Evolutionary conservation across 2,797 vertebrate species (phyloP), one percentile per base, ranked within the genome.

Genomic region (Scomberomorus guttatus): DNA sequence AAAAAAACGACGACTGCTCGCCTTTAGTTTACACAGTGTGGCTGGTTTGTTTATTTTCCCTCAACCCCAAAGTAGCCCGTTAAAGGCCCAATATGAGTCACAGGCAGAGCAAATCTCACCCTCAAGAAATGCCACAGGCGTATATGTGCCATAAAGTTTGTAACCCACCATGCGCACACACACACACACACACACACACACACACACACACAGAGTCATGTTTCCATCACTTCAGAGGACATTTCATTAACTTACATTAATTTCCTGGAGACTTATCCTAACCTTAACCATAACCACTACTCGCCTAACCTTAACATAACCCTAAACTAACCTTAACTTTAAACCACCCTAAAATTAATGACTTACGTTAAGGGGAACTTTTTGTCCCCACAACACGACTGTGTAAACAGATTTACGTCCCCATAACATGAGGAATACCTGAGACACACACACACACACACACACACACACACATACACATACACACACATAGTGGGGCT

Each of bases 131-230:
- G n/a, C 72, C 84, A 75, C 61, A 68, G 58, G 58, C 56, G 39
- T 3, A 32, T 37, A 44, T 42, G 39, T 14, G 12, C 70, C 46
- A 20, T 64, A 80, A 91, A 89, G 85, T 91, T 90, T 79, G 77
- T 11, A 4, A 44, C 64, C 65, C 24, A 18, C 42, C 29, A 32
- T 32, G 29, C 6, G 29, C 29, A 32, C 60, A 39, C n/a, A 25
- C 54, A 39, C 52, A 55, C 15, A 27, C 39, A 60, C 65, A 50
- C 72, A 46, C 56, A 64, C 51, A 55, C 71, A 67, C 61, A 51
- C 51, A 54, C 39, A 52, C 71, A 56, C 29, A 63, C 54, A 54
- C 64, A 55, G 37, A 37, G 29, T 37, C 37, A 37, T 37, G 2
- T 32, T 32, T 32, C 29, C 29, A 11, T 37, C 37, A 37, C 37